Evolutionary conservation across 1,140 invertebrate species (phyloP), one percentile per base, ranked within the genome.

Genomic region (Helicorthomorpha holstii): DNA sequence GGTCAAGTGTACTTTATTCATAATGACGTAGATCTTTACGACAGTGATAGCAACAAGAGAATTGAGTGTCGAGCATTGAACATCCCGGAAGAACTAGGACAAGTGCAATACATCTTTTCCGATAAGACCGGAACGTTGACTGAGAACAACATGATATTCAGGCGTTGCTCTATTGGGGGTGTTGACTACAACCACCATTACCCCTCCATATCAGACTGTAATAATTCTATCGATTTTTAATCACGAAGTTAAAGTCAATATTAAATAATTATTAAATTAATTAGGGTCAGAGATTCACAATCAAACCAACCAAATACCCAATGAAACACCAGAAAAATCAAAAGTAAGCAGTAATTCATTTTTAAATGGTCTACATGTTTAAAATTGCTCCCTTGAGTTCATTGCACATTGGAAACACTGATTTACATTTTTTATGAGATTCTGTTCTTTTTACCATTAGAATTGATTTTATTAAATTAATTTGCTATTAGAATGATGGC

Each of bases 51-150:
- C 3, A 83, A 90, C 63, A 92, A 85, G 58, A 72, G 82, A 54
- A 80, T 86, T n/a, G 89, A 96, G 67, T 96, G 92, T 65, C 75
- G 92, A 51, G 92, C 93, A 27, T 74, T 96, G 55, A 98, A 97
- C 64, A 97, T 97, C 47, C 90, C 93, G 0, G 93, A 98, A 67
- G 92, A 98, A 67, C 73, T 97, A 45, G 94, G 93, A 2, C 90
- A 94, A 71, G 81, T 98, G 25, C 84, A 92, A 62, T 96, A 96
- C 64, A 76, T 98, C 45, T 96, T 98, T 71, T 95, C 87, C 10
- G 94, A 98, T 65, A 96, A 96, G 70, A 97, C 93, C 3, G 94
- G 94, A 26, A 98, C 94, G 0, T 69, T 98, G 19, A 98, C 94
- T 7, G 92, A 97, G 67, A 98, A 98, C 65, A 85, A 90, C 67